phyloP scores from a whole-genome alignment of 2,888 invertebrate species.

The Clusia tigrina region DNA sequence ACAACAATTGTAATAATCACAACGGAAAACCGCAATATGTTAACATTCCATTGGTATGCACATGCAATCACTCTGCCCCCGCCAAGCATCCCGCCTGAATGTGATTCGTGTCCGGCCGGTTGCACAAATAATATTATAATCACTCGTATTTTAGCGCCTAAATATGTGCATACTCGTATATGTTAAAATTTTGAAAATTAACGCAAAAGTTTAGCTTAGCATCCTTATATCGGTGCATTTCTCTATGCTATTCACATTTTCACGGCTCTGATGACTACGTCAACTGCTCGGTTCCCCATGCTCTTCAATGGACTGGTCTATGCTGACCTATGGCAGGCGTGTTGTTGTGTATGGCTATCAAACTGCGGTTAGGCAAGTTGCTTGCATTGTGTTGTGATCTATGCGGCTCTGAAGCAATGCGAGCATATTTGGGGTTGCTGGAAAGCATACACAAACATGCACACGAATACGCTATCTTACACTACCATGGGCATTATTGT shows the following conservation, averaged over 20 bases:
- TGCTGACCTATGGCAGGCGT: too few species aligned
- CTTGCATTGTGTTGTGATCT: background rate
- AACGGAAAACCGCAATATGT: slow-evolving; percentile 37
- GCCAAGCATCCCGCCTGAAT: too few species aligned
- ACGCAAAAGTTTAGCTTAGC: too few species aligned
- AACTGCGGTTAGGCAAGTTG: too few species aligned
- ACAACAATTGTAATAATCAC: slow-evolving; percentile 56
- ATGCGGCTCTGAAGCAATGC: background rate
- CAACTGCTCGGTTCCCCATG: too few species aligned
- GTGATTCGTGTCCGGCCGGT: too few species aligned
- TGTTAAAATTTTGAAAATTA: slow-evolving; percentile 54
- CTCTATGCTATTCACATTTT: too few species aligned
- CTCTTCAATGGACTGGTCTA: too few species aligned
- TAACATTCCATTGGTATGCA: slow-evolving; percentile 4
- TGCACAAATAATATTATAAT: slow-evolving; percentile 47
- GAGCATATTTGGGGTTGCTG: background rate
- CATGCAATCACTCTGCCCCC: background rate
- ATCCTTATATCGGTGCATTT: too few species aligned
- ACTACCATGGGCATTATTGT: background rate
- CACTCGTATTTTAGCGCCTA: slow-evolving; percentile 39
- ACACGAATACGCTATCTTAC: background rate
- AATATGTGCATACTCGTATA: slow-evolving; percentile 56
- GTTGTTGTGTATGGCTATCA: too few species aligned
- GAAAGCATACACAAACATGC: background rate
- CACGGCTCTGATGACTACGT: too few species aligned